Evolutionary conservation across 2,113 vertebrate genomes (phyloP).

Genomic region (Entomyzon cyanotis): DNA sequence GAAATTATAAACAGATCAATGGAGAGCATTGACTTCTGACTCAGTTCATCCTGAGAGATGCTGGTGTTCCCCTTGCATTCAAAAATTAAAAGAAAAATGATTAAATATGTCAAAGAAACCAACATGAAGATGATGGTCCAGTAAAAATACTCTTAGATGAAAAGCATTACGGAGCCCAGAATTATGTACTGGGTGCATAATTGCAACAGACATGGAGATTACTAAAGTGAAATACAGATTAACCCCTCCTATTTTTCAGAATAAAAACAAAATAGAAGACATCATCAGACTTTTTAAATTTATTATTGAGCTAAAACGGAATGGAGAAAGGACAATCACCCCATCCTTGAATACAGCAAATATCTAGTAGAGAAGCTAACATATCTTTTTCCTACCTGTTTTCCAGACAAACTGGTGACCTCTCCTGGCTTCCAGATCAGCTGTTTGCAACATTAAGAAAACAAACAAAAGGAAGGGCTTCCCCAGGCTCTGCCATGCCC

Average conservation of each 20-base stretch:
- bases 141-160: background rate
- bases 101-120: background rate
- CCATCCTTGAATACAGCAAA: background rate
- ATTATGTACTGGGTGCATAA: background rate
- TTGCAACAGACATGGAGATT: background rate
- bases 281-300: background rate
- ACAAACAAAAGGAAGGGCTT: conserved; percentile 77
- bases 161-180: background rate
- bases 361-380: background rate
- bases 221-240: background rate
- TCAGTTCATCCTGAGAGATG: background rate
- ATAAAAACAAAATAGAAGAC: background rate
- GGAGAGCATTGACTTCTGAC: background rate
- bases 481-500: conserved; percentile 77
- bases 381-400: conserved; percentile 82
- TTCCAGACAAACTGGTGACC: conserved; percentile 91
- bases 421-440: conserved; percentile 81
- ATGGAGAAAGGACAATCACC: background rate
- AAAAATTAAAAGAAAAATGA: background rate
- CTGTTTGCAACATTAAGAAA: conserved; percentile 77
- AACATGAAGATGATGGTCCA: background rate
- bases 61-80: background rate
- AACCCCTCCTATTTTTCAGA: background rate
- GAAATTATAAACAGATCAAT: background rate
- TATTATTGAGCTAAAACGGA: background rate